Evolutionary conservation across 2,113 vertebrate genomes (phyloP).

Genomic region (Sialia sialis): DNA sequence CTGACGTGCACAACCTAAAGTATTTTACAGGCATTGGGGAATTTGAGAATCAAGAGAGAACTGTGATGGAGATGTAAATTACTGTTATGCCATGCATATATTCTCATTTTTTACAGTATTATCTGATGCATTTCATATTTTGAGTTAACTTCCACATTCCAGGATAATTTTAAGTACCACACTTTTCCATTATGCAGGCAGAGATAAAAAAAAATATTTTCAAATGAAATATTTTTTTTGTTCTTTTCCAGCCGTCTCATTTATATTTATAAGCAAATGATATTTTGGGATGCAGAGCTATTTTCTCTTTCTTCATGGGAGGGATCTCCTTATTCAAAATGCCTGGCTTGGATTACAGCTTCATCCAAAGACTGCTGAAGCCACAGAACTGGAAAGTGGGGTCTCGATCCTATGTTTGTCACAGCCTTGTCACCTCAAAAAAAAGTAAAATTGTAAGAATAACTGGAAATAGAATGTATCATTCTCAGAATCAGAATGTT

Average conservation of each 20-base stretch:
- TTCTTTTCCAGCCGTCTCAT: neutral
- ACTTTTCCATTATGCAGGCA: neutral
- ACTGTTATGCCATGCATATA: neutral
- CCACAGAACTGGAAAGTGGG: neutral
- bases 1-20: neutral
- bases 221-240: neutral
- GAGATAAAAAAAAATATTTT: neutral
- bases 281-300: neutral
- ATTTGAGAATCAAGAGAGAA: neutral
- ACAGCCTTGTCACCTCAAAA: neutral
- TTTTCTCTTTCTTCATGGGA: neutral
- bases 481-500: neutral
- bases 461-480: neutral
- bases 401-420: neutral
- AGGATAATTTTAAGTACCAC: neutral
- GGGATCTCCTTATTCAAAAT: neutral
- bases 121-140: neutral
- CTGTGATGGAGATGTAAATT: conserved; percentile 8
- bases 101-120: neutral
- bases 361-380: neutral
- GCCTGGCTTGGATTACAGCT: neutral
- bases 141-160: neutral
- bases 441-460: neutral
- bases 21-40: neutral
- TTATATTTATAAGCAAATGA: conserved; percentile 5